phyloP scores from a whole-genome alignment of 2,888 invertebrate genomes.

The Seira sanloemensis region DNA sequence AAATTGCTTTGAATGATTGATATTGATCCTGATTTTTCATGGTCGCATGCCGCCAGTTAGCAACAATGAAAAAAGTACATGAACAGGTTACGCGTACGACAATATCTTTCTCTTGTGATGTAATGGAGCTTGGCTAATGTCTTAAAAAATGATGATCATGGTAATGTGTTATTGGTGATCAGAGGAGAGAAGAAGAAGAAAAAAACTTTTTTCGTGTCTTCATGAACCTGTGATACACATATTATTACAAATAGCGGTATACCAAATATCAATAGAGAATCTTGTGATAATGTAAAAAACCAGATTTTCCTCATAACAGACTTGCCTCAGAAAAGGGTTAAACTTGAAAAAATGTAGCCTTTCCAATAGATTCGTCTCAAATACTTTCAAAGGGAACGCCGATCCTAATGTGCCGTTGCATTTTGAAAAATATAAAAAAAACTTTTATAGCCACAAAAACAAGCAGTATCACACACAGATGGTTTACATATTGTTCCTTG shows the following conservation, averaged over 20 bases:
- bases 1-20: conserved; percentile 62
- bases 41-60: conserved; percentile 63
- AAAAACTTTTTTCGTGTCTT: background rate
- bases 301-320: conserved; percentile 44
- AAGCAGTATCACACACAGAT: conserved; percentile 30
- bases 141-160: conserved; percentile 22
- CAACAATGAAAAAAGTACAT: conserved; percentile 22
- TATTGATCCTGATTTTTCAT: conserved; percentile 65
- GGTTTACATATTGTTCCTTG: conserved; percentile 17
- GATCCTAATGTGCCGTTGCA: background rate
- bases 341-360: background rate
- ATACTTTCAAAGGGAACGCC: background rate
- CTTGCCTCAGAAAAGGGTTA: background rate
- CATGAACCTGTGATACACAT: background rate
- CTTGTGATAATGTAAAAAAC: conserved; percentile 31
- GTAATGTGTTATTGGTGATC: background rate
- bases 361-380: background rate
- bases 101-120: conserved; percentile 13
- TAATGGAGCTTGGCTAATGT: conserved; percentile 33
- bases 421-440: background rate
- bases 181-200: background rate
- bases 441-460: conserved; percentile 19
- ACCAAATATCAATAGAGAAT: conserved; percentile 32
- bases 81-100: conserved; percentile 51
- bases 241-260: conserved; percentile 36